Evolutionary conservation across 2,113 vertebrate species (phyloP).

Genomic region (Trematomus loennbergii): DNA sequence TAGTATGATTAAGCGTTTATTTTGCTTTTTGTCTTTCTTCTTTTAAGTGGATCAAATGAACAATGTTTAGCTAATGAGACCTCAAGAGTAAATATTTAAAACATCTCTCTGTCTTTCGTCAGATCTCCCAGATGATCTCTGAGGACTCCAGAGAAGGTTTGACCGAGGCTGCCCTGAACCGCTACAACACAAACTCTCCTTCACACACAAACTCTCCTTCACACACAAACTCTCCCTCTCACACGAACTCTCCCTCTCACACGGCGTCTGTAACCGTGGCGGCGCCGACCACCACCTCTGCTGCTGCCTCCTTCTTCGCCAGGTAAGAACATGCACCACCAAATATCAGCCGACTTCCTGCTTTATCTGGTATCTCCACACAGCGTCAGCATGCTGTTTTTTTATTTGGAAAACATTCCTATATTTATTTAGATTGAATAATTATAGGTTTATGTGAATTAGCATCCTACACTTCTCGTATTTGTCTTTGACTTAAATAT

Average conservation of each 20-base stretch:
- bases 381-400: not conserved
- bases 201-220: slow-evolving; percentile 79
- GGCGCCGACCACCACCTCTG: slow-evolving; percentile 89
- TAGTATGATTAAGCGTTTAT: not conserved
- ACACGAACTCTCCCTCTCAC: slow-evolving; percentile 74
- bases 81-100: not conserved
- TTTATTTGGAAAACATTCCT: not conserved
- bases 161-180: slow-evolving; percentile 90
- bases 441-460: not conserved
- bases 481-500: not conserved
- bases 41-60: not conserved
- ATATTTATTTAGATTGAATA: too few relatives aligned
- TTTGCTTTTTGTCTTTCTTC: not conserved
- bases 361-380: not conserved
- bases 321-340: slow-evolving; percentile 81
- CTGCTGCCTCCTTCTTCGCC: slow-evolving; percentile 96
- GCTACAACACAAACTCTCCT: slow-evolving; percentile 92
- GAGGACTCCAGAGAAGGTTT: slow-evolving; percentile 89
- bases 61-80: not conserved
- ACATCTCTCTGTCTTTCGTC: slow-evolving; percentile 47
- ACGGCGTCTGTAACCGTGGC: slow-evolving; percentile 80
- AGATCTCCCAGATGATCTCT: slow-evolving; percentile 95
- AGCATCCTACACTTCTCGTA: not conserved
- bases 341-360: not conserved
- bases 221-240: slow-evolving; percentile 76